phyloP scores from a whole-genome alignment of 1,140 invertebrate species.

The Apolygus lucorum region DNA sequence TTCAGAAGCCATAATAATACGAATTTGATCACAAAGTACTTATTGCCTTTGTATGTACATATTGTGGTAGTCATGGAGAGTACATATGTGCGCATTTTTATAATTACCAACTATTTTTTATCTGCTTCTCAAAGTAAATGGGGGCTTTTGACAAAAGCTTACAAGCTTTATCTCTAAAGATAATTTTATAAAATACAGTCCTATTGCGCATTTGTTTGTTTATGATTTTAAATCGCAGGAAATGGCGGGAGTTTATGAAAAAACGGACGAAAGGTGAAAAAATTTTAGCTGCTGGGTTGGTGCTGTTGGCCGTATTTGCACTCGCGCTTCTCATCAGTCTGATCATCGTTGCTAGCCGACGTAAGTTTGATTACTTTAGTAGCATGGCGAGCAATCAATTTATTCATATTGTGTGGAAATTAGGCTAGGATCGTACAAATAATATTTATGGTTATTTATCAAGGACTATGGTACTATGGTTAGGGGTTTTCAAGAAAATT shows the following conservation, averaged over 20 bases:
- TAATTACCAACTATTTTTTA: neutral
- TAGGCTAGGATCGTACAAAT: no score
- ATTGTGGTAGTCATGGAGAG: neutral
- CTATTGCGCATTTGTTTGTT: neutral
- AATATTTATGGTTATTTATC: neutral
- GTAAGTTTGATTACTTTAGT: neutral
- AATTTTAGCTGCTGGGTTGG: neutral
- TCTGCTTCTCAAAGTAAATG: neutral
- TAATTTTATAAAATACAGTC: neutral
- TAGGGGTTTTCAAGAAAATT: neutral
- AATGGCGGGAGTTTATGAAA: neutral
- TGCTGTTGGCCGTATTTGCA: neutral
- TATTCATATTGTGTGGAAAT: no score
- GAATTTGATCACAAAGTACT: no score
- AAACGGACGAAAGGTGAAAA: neutral
- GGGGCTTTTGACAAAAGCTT: neutral
- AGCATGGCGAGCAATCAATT: neutral
- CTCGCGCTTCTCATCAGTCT: neutral
- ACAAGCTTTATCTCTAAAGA: neutral
- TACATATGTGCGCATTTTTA: neutral
- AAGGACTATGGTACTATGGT: neutral
- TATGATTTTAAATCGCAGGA: neutral
- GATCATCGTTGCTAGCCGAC: neutral
- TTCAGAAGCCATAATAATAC: no score
- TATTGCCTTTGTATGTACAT: neutral